Base-by-base conservation (phyloP, 2,113 vertebrate genomes). In the Rhinolophus sinicus region DNA sequence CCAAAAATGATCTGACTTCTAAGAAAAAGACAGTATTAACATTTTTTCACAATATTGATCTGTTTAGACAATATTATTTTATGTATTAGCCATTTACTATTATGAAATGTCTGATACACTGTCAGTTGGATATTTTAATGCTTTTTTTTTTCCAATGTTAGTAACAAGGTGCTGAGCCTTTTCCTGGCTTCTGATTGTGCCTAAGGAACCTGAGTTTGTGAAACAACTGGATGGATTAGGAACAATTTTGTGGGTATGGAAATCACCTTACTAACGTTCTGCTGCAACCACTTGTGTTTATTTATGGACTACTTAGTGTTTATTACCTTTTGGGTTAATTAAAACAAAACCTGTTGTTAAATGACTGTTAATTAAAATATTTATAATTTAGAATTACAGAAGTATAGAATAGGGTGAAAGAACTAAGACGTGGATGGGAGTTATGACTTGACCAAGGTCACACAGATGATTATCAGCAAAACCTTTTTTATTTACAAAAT, bases 301-400 rank as follows among this genome's bases (percentile, higher is more conserved):
- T 65, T 93, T 93, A 40, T 58, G 54, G 44, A 58, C 58, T 93
- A 8, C 77, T 83, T 56, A 67, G 64, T 94, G 58, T 96, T 92
- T 90, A 60, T n/a, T 87, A 78, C 22, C 26, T 96, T 85, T 85
- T 44, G n/a, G 28, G 60, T 87, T 91, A 89, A 54, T 92, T 94
- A 76, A 95, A 95, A 88, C 44, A 58, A 83, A 94, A 92, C 30
- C 56, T 73, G 26, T 87, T 88, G 64, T 89, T 95, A 96, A 90
- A 90, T 77, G 35, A 18, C 35, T 95, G 35, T 54, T 95, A 88
- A 84, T 95, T 70, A 81, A 88, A 89, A 30, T 73, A 50, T 62
- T 85, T 65, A 87, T 8, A 50, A 60, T 93, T 85, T 88, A 33
- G 89, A 88, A 65, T 95, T 97, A 77, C 12, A 86, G 21, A 94